Conservation (phyloP, 2,113 vertebrate species). For the Atrichornis clamosus region DNA sequence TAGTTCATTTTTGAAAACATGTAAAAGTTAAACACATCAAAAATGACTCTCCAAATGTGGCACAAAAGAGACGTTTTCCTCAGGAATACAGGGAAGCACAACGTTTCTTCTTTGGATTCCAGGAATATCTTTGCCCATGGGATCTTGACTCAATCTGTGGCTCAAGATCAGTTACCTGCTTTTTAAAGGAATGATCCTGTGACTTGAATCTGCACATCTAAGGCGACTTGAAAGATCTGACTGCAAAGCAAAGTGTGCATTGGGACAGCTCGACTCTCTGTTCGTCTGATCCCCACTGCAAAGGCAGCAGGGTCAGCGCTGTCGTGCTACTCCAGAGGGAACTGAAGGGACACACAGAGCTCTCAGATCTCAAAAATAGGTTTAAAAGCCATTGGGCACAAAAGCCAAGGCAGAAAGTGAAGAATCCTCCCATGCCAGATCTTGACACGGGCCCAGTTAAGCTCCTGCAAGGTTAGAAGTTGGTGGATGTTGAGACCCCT, state of each 20-base stretch:
- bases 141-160: neutral
- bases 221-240: neutral
- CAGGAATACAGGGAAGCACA: neutral
- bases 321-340: neutral
- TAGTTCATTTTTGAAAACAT: neutral
- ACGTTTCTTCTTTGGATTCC: neutral
- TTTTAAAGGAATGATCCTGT: neutral
- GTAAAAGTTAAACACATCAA: neutral
- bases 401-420: neutral
- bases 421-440: neutral
- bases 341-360: neutral
- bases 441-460: neutral
- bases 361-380: slow-evolving; percentile 16
- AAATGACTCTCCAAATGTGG: neutral
- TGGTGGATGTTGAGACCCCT: neutral
- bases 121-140: slow-evolving; percentile 17
- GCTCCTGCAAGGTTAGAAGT: neutral
- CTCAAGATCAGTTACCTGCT: slow-evolving; percentile 20
- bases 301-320: slow-evolving; percentile 7
- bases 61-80: neutral
- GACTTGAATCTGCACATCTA: slow-evolving; percentile 39
- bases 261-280: slow-evolving; percentile 1
- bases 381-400: neutral
- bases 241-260: neutral
- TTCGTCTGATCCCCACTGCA: neutral